phyloP scores from a whole-genome alignment of 2,888 invertebrate species.

The Macaria notata region DNA sequence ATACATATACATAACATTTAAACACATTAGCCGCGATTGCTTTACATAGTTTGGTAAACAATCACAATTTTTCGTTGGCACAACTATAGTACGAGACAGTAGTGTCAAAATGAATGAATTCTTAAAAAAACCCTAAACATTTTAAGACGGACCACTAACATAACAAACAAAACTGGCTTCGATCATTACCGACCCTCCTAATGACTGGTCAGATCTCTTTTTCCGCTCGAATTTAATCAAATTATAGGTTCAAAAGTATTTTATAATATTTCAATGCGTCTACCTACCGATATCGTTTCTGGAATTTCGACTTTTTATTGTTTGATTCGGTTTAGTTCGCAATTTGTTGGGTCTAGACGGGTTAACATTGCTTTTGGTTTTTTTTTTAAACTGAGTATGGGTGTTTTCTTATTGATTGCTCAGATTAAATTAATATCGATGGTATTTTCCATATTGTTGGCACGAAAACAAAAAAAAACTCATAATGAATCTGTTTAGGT shows the following conservation, averaged over 20 bases:
- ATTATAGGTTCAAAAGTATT: slow-evolving; percentile 77
- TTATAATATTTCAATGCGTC: slow-evolving; percentile 81
- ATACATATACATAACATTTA: too few relatives aligned
- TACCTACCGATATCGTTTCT: slow-evolving; percentile 74
- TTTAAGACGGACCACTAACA: slow-evolving; percentile 49
- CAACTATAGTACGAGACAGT: too few relatives aligned
- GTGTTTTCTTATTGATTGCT: too few relatives aligned
- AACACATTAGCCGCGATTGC: too few relatives aligned
- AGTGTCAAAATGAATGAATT: too few relatives aligned
- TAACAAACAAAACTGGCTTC: slow-evolving; percentile 70
- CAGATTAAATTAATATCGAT: too few relatives aligned
- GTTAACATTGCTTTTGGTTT: slow-evolving; percentile 35
- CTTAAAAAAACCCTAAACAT: slow-evolving; percentile 49
- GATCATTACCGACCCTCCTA: slow-evolving; percentile 80
- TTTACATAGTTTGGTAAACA: too few relatives aligned
- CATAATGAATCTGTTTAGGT: too few relatives aligned
- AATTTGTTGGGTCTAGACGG: slow-evolving; percentile 76
- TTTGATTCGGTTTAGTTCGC: slow-evolving; percentile 68
- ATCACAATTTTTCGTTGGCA: too few relatives aligned
- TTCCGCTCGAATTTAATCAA: slow-evolving; percentile 78
- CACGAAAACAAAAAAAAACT: too few relatives aligned
- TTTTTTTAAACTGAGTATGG: slow-evolving; percentile 3
- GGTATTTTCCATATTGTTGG: slow-evolving; percentile 14
- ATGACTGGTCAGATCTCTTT: slow-evolving; percentile 75
- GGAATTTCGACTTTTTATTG: slow-evolving; percentile 78